Evolutionary conservation across 1,140 invertebrate species (phyloP), one percentile per base, ranked within the genome.

Genomic region (Euura lappo): DNA sequence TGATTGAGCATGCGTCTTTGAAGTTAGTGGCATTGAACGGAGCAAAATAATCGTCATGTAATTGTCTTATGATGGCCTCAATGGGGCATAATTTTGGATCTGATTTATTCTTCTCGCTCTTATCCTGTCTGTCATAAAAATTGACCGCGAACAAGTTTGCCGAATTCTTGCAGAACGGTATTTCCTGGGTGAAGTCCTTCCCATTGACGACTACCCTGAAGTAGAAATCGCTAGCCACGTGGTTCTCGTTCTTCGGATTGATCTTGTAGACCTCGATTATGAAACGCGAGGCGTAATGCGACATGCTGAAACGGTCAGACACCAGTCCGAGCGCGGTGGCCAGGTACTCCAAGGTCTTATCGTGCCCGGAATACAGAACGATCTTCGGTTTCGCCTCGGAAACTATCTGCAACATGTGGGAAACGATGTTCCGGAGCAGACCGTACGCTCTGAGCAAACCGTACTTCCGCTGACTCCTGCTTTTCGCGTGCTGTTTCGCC

Each of bases 311-410:
- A 6, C 90, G 89, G 77, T 92, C 89, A 68, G 90, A 87, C 51
- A 87, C 80, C 45, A 95, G 85, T 0, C 95, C 95, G 42, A 98
- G 81, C 1, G 95, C 94, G 4, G 93, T 90, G 2, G 94, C 90
- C 3, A 98, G 84, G 77, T 95, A 94, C 77, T 96, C 94, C 42
- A 98, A 78, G 0, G 96, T 97, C 78, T 94, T 94, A 83, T 98
- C 96, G 81, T 98, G 97, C 0, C 95, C 96, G 0, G 96, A 97
- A 83, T 97, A 98, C 0, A 98, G 76, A 6, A 96, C 92, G 72
- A 98, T 90, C 80, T 93, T 94, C 0, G 94, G 94, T 77, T 92
- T 93, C 74, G 89, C 91, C 71, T 93, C 93, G 0, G 93, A 95
- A 71, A 94, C 93, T 85, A 94, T 94, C 75, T 91, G 89, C 1